Base-by-base conservation (phyloP, 2,888 invertebrate species). In the Habroteleia sp. region DNA sequence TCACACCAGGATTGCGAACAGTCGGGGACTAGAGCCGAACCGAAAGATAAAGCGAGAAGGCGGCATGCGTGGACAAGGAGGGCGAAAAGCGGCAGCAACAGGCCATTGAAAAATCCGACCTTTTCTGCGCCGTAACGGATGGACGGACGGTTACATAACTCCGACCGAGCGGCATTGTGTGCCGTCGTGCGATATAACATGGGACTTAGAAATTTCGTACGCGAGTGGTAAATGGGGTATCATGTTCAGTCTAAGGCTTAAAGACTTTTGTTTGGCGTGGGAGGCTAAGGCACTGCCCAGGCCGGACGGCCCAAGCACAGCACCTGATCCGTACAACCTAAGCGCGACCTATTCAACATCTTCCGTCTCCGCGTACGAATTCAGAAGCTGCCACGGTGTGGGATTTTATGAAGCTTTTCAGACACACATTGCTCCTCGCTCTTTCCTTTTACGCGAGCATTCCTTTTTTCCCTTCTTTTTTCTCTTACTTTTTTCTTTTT, bases 251-350 rank as follows among this genome's bases (percentile, higher is more conserved):
- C 86, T 84, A 84, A 87, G 85, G 87, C 87, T 88, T 87, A 88
- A 85, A 84, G 86, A 87, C 87, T 88, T 88, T 88, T 88, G 88
- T 88, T 86, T 84, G 87, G 87, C 88, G 87, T 87, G 88, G 88
- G 88, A 88, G 88, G 87, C 85, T 87, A 60, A 68, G 72, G 54
- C 50, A 68, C 68, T 69, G 76, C 75, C 76, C 77, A 74, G 54
- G 74, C 73, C 77, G 78, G 79, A 56, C 63, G 62, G 74, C 77
- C 77, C 74, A 41, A 69, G 73, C 77, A 72, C 37, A 37, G 56
- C 71, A 71, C 71, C 54, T 62, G 62, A 71, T 54, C 71, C 50
- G 42, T 37, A 25, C 71, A 39, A 71, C 56, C 72, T 72, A 71
- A 75, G 78, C 76, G 74, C 76, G 79, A 74, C 76, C 82, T 80